Base-by-base conservation (phyloP, 2,888 invertebrate genomes). In the Anoncus sp. region DNA sequence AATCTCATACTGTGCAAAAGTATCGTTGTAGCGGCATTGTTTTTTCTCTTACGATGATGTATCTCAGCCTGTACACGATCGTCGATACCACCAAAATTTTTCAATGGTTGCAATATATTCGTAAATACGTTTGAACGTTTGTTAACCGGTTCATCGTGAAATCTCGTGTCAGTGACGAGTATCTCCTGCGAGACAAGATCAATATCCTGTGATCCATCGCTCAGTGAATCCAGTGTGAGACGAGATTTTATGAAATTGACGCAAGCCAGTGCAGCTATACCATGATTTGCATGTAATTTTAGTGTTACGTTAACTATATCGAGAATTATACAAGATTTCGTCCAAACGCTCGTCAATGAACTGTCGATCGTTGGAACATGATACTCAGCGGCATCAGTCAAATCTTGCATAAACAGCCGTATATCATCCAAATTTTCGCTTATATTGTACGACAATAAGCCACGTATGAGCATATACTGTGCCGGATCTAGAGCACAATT, bases 101-200 rank as follows among this genome's bases (percentile, higher is more conserved):
- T 92, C 87, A 95, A 93, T n/a, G 97, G 97, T 90, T 97, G 96
- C 75, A 98, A 92, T 87, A 98, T 98, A 90, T 96, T 96, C 65
- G 95, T 95, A 91, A 98, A 99, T 79, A 98, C 96, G 92, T 98
- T 98, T 16, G 95, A 95, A 81, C 95, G 93, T 75, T 94, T 93
- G 87, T 96, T 95, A 57, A 93, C 94, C 5, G 96, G 95, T 87
- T 94, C 93, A 72, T 90, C 92, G 85, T 93, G 92, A 88, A 93
- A 95, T 59, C 97, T 93, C 14, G 95, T 96, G 91, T 98, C 98
- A 65, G 94, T 94, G 62, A 97, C 94, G 18, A 96, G 92, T 87
- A 98, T 97, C 91, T 97, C 98, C 91, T 97, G 97, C 0, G 98
- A 98, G 0, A 98, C 97, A 20, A 99, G 93, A 91, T 98, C 98